Percentiles rank a stretch among this genome's conserved stretches.
phyloP scores from a whole-genome alignment of 1,140 invertebrate species.

The Dinoponera quadriceps region DNA sequence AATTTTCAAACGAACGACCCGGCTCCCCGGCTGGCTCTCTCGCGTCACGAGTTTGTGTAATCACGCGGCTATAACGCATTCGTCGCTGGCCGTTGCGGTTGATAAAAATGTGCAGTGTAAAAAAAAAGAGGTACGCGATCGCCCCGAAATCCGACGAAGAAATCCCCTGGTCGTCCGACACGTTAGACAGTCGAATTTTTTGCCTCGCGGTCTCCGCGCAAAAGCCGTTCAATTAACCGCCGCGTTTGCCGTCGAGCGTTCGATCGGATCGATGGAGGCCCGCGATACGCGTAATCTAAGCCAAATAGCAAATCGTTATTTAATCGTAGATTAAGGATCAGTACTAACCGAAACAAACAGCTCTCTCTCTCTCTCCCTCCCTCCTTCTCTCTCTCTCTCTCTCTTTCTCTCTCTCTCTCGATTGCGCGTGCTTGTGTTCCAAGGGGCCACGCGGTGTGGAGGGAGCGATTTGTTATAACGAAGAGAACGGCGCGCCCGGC shows the following conservation, averaged over 20 bases:
- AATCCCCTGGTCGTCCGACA: too few relatives aligned
- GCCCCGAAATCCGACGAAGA: not conserved
- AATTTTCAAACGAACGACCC: slow-evolving; percentile 46
- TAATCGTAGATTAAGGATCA: slow-evolving; percentile 75
- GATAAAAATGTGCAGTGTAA: not conserved
- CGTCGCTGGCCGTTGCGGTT: not conserved
- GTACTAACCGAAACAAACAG: slow-evolving; percentile 72
- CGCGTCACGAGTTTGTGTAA: slow-evolving; percentile 25
- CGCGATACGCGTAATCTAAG: slow-evolving; percentile 73
- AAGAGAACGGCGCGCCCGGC: slow-evolving; percentile 70
- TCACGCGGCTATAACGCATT: slow-evolving; percentile 40
- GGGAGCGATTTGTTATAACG: slow-evolving; percentile 78
- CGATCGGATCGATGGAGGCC: slow-evolving; percentile 51
- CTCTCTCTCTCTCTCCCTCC: slow-evolving; percentile 14
- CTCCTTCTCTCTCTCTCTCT: slow-evolving; percentile 14
- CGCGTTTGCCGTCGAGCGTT: slow-evolving; percentile 9
- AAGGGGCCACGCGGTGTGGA: slow-evolving; percentile 19
- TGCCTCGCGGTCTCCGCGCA: not conserved
- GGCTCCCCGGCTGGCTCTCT: not conserved
- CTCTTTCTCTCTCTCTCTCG: slow-evolving; percentile 56
- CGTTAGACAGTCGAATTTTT: not conserved
- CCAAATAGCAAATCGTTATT: slow-evolving; percentile 77
- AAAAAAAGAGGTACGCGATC: slow-evolving; percentile 2
- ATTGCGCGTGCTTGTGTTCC: slow-evolving; percentile 66
- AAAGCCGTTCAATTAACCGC: slow-evolving; percentile 22